phyloP scores from a whole-genome alignment of 2,113 vertebrate species.

The Chaenogobius annularis region DNA sequence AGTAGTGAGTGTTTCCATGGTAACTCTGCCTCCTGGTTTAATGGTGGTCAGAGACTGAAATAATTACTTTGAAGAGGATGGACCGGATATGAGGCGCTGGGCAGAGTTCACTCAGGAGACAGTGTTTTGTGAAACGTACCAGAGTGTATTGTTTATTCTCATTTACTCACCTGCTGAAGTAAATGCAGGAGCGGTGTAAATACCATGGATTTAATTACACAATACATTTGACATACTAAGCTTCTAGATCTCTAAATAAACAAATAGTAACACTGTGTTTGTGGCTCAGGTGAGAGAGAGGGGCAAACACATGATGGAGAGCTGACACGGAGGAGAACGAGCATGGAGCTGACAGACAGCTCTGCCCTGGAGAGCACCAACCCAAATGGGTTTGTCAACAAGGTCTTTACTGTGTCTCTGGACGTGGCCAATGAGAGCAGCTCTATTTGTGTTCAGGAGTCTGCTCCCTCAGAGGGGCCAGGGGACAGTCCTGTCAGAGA shows the following conservation, averaged over 20 bases:
- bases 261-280: conserved; percentile 30
- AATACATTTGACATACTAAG: conserved; percentile 2
- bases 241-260: background rate
- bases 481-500: conserved; percentile 62
- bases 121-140: conserved; percentile 8
- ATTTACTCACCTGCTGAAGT: background rate
- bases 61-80: conserved; percentile 64
- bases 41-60: conserved; percentile 52
- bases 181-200: background rate
- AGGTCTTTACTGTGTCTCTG: conserved; percentile 78
- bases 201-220: background rate
- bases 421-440: conserved; percentile 72
- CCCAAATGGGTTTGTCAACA: conserved; percentile 84
- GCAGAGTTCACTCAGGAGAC: conserved; percentile 3
- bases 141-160: background rate
- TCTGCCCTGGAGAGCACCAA: conserved; percentile 61
- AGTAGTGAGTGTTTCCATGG: conserved; percentile 67
- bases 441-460: conserved; percentile 68
- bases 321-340: conserved; percentile 77
- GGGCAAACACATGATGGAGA: conserved; percentile 61
- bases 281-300: conserved; percentile 56
- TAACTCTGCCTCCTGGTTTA: conserved; percentile 64
- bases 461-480: conserved; percentile 58
- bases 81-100: conserved; percentile 25
- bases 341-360: conserved; percentile 81